A percentile compares a stretch with the other conserved stretches of the same genome.
Evolutionary conservation across 1,140 invertebrate species (phyloP).

Genomic region (Gonioctena quinquepunctata): DNA sequence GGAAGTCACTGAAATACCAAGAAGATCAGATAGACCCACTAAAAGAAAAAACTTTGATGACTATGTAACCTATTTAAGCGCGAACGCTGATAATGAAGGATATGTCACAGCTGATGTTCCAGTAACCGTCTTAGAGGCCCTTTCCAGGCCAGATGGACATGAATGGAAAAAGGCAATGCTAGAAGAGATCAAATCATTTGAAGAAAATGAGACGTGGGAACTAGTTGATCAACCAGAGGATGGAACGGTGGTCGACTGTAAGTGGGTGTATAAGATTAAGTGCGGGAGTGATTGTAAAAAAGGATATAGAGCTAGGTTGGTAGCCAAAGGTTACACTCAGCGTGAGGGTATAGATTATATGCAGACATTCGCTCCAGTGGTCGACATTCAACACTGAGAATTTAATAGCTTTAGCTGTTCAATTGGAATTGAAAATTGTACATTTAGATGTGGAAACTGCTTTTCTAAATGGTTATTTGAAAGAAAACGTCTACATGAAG

Average conservation of each 20-base stretch:
- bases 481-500: slow-evolving; percentile 36
- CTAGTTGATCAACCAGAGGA: slow-evolving; percentile 43
- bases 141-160: slow-evolving; percentile 30
- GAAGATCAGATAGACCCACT: slow-evolving; percentile 5
- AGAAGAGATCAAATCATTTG: slow-evolving; percentile 44
- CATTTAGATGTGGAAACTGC: slow-evolving; percentile 41
- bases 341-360: slow-evolving; percentile 44
- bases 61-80: slow-evolving; percentile 13
- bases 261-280: slow-evolving; percentile 55
- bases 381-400: slow-evolving; percentile 50
- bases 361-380: slow-evolving; percentile 50
- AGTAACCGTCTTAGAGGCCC: slow-evolving; percentile 32
- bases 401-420: slow-evolving; percentile 50
- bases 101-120: slow-evolving; percentile 9
- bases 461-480: slow-evolving; percentile 28
- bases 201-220: slow-evolving; percentile 49
- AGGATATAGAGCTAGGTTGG: slow-evolving; percentile 54
- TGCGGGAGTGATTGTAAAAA: slow-evolving; percentile 38
- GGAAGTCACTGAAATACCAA: background rate
- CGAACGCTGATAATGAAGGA: background rate
- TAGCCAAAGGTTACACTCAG: slow-evolving; percentile 56
- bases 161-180: slow-evolving; percentile 38
- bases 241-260: slow-evolving; percentile 44
- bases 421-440: slow-evolving; percentile 39
- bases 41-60: slow-evolving; percentile 16